A percentile compares a stretch with the other conserved stretches of the same genome.
These are phyloP conservation scores for Geotria australis DNA, from an alignment of 2,797 vertebrate genomes.

Conservation along the genomic window DNA sequence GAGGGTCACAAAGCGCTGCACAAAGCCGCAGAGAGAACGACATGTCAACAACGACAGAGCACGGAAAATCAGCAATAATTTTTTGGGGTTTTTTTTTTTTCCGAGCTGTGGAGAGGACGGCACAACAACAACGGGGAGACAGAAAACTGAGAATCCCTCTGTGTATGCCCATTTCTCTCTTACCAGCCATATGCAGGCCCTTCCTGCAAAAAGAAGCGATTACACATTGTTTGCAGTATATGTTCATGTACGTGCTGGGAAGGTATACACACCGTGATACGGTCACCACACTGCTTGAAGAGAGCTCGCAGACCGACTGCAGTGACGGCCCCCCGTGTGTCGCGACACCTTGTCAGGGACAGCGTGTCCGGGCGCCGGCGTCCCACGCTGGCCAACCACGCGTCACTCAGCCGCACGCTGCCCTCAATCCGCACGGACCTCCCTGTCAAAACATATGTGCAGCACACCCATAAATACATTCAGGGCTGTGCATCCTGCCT, in stretches of 20 bases:
- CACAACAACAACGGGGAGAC: too few relatives aligned
- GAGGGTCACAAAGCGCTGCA: too few relatives aligned
- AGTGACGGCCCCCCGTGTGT: slow-evolving; percentile 4
- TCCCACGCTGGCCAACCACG: slow-evolving; percentile 6
- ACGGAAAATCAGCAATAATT: too few relatives aligned
- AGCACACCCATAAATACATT: neutral
- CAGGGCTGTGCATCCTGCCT: neutral
- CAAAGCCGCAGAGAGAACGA: too few relatives aligned
- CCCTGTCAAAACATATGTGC: slow-evolving; percentile 6
- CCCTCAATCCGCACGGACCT: slow-evolving; percentile 8
- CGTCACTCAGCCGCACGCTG: slow-evolving; percentile 6
- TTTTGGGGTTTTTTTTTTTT: too few relatives aligned
- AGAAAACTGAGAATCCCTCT: too few relatives aligned
- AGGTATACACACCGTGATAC: slow-evolving; percentile 7
- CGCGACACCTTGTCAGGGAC: slow-evolving; percentile 8
- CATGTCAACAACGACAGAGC: too few relatives aligned
- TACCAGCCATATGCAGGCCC: too few relatives aligned
- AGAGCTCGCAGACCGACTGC: slow-evolving; percentile 6
- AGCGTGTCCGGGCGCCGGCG: slow-evolving; percentile 5
- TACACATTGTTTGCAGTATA: too few relatives aligned
- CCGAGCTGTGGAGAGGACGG: too few relatives aligned
- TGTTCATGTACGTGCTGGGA: neutral
- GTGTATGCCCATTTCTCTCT: too few relatives aligned
- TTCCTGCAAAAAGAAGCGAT: too few relatives aligned
- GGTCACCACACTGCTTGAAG: slow-evolving; percentile 9